Conservation (phyloP, 2,113 vertebrate genomes). For the Eulemur macaco region DNA sequence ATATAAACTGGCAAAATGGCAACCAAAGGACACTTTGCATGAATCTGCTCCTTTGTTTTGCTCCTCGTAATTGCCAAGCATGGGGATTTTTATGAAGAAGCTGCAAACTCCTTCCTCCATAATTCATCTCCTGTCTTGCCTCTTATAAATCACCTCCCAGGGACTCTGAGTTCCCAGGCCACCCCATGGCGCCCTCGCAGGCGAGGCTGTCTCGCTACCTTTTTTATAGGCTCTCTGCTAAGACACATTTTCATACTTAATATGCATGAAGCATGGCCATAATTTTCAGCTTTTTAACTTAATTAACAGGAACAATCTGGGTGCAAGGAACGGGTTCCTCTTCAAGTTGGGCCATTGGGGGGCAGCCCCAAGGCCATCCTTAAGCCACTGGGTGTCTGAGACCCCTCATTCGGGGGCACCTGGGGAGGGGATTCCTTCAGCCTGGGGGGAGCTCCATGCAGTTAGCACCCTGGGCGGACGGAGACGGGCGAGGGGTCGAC, state of each 20-base stretch:
- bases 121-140: constrained; percentile 69
- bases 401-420: fast-evolving
- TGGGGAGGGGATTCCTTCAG: neutral
- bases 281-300: constrained; percentile 69
- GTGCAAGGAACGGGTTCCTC: neutral
- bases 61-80: constrained; percentile 1
- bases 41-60: neutral
- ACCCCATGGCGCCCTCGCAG: constrained; percentile 14
- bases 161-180: constrained; percentile 48
- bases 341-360: neutral
- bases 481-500: neutral
- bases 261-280: constrained; percentile 37
- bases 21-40: neutral
- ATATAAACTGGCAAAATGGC: neutral
- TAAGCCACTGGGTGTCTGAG: neutral
- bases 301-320: constrained; percentile 70
- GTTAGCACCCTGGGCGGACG: neutral
- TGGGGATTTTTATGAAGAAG: constrained; percentile 62
- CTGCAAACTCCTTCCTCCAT: constrained; percentile 70
- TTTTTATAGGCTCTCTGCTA: constrained; percentile 60
- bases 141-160: constrained; percentile 80
- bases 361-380: neutral
- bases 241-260: constrained; percentile 55
- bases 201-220: constrained; percentile 10
- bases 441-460: neutral